These are phyloP conservation scores for Calameuta idolon DNA, from an alignment of 2,888 invertebrate species.

Conservation along the genomic window DNA sequence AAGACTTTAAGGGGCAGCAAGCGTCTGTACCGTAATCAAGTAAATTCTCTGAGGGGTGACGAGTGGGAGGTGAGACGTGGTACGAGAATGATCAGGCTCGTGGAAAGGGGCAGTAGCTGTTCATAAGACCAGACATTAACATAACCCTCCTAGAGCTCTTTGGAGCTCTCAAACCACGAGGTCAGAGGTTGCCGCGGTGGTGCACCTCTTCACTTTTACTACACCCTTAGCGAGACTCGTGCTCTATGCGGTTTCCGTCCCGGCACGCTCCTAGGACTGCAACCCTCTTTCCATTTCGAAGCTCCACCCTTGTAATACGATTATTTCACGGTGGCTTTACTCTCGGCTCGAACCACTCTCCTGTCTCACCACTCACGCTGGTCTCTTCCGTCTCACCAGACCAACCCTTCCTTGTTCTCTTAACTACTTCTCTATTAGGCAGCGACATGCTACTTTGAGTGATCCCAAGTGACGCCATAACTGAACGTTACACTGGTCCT, in stretches of 20 bases:
- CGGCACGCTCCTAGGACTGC: conserved; percentile 1
- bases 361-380: background rate
- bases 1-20: background rate
- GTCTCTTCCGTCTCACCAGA: background rate
- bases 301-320: conserved; percentile 33
- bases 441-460: background rate
- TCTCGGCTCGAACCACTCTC: conserved; percentile 12
- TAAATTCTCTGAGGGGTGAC: background rate
- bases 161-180: background rate
- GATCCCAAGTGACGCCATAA: background rate
- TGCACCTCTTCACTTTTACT: conserved; percentile 7
- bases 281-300: background rate
- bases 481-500: background rate
- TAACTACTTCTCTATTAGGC: background rate
- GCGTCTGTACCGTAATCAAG: background rate
- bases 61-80: background rate
- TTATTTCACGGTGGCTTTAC: conserved; percentile 48
- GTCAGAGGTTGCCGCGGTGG: conserved; percentile 1
- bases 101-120: background rate
- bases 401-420: background rate
- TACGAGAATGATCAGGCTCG: background rate
- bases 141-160: background rate
- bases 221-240: background rate
- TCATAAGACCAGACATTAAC: background rate
- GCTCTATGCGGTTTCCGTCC: conserved; percentile 3